Conservation (phyloP, 1,140 invertebrate species). For the Leptopilina clavipes region DNA sequence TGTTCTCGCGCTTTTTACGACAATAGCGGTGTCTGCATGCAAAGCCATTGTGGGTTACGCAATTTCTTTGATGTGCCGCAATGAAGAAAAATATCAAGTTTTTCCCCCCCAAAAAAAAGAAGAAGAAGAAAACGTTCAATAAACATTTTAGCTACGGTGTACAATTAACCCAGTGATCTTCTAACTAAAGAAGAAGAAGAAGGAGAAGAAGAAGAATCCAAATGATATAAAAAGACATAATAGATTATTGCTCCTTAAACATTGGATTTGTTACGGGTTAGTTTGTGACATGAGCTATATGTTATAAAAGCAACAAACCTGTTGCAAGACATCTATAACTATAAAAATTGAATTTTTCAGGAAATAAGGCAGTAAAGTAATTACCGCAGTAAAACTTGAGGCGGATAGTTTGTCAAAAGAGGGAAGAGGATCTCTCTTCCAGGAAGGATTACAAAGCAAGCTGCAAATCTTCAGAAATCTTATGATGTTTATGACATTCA, state of each 20-base stretch:
- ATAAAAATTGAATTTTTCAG: not conserved
- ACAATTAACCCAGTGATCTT: not conserved
- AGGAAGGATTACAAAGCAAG: conserved; percentile 44
- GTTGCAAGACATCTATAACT: not conserved
- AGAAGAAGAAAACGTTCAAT: not conserved
- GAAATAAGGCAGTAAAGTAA: conserved; percentile 49
- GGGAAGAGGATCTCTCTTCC: not conserved
- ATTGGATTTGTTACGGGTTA: not conserved
- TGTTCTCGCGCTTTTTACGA: conserved; percentile 19
- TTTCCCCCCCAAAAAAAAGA: not conserved
- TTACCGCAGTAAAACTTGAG: conserved; percentile 53
- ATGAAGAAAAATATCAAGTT: not conserved
- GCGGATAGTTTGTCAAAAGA: not conserved
- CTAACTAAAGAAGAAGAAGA: too few relatives aligned
- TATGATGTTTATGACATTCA: not conserved
- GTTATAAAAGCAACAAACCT: not conserved
- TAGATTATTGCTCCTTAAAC: conserved; percentile 5
- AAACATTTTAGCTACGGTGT: not conserved
- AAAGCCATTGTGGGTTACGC: conserved; percentile 7
- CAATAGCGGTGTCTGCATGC: not conserved
- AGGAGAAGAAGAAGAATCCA: too few relatives aligned
- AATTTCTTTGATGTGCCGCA: conserved; percentile 13
- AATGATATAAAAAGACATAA: not conserved
- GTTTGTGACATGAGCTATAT: not conserved
- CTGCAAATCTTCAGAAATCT: not conserved